A percentile compares a stretch with the other conserved stretches of the same genome.
Evolutionary conservation across 53 echinoderm and acorn worm genomes (phyloP).

Genomic region (Antedon mediterranea): DNA sequence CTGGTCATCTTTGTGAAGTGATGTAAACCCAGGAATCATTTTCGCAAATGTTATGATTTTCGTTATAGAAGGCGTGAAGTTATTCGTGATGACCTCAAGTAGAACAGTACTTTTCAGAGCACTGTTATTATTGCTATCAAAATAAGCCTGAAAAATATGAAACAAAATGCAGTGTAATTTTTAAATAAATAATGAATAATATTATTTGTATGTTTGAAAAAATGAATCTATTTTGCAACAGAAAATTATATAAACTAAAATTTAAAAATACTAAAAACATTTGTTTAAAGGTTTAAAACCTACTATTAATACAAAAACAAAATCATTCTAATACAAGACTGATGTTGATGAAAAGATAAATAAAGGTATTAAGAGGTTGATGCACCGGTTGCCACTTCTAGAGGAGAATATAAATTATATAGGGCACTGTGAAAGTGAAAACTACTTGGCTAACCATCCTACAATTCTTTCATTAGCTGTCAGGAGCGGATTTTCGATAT

Average conservation of each 20-base stretch:
- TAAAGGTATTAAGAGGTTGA: not conserved
- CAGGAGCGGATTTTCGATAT: not conserved
- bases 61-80: slow-evolving; percentile 87
- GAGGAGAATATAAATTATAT: not conserved
- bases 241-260: too few species aligned
- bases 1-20: slow-evolving; percentile 90
- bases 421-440: not conserved
- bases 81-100: slow-evolving; percentile 65
- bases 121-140: not conserved
- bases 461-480: not conserved
- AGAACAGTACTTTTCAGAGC: not conserved
- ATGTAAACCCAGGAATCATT: slow-evolving; percentile 78
- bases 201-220: too few species aligned
- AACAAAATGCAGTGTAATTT: too few species aligned
- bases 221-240: too few species aligned
- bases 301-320: not conserved
- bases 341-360: not conserved
- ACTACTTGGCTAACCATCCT: not conserved
- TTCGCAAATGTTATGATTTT: slow-evolving; percentile 94
- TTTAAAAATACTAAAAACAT: too few species aligned
- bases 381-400: not conserved
- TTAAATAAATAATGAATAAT: too few species aligned
- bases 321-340: not conserved
- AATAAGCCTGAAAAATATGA: not conserved
- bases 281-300: too few species aligned